A percentile compares a stretch with the other conserved stretches of the same genome.
These are phyloP conservation scores for Fregata magnificens DNA, from an alignment of 2,113 vertebrate genomes.

Conservation along the genomic window DNA sequence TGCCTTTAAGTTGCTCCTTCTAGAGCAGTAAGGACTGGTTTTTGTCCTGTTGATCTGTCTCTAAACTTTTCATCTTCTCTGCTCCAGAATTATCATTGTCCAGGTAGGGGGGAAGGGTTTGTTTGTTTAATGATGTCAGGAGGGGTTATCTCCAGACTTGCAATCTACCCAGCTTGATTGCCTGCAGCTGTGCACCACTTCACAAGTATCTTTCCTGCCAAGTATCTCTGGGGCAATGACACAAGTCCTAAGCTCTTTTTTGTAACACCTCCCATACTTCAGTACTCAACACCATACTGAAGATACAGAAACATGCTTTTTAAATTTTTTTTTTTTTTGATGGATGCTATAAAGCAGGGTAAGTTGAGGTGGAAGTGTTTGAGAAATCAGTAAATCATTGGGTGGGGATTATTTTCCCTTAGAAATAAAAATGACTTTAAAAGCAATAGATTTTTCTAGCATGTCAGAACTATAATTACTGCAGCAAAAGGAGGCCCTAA, in stretches of 20 bases:
- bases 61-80: background rate
- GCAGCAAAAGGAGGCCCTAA: background rate
- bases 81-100: background rate
- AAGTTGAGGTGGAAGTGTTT: background rate
- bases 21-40: background rate
- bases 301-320: background rate
- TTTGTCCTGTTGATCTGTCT: background rate
- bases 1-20: background rate
- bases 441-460: background rate
- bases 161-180: background rate
- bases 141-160: background rate
- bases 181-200: rapidly evolving
- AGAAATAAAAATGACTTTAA: background rate
- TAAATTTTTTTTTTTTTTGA: background rate
- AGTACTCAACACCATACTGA: background rate
- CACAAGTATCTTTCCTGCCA: background rate
- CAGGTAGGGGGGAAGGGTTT: background rate
- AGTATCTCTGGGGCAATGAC: background rate
- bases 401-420: background rate
- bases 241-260: background rate
- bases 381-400: background rate
- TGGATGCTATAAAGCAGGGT: background rate
- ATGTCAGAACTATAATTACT: background rate
- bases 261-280: background rate
- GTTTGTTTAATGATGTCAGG: background rate